Base-by-base conservation (phyloP, 1,140 invertebrate genomes). In the Magallana ariakensis region DNA sequence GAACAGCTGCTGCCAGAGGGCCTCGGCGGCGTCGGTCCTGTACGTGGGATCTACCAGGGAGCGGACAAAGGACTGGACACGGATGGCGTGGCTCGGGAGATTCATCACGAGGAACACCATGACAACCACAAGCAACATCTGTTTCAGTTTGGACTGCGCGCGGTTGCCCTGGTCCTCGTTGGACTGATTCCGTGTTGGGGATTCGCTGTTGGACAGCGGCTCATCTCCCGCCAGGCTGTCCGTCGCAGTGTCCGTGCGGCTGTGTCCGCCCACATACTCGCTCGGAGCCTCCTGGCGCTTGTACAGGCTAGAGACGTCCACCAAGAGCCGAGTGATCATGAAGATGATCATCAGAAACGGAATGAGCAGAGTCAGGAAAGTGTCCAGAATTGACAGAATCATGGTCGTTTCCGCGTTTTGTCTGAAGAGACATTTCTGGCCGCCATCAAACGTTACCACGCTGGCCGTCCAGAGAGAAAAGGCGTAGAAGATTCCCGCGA, bases 121-220 rank as follows among this genome's bases (percentile, higher is more conserved):
- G 1, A 97, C 97, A 9, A 97, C 97, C 26, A 97, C 94, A 0
- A 98, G 95, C 13, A 98, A 95, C 96, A 97, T 97, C 93, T 97
- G 96, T 4, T 97, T 98, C 13, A 97, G 96, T 92, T 96, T 97
- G 6, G 95, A 94, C 90, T 97, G 96, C 22, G 96, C 96, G 54
- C 95, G 92, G 53, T 84, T 87, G 0, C 83, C 88, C 66, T 91
- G 89, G 16, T 83, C 66, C 8, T 83, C 80, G 22, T 83, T 86
- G 16, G 83, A 57, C 54, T 19, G 19, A 66, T 62, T 84, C 15
- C 16, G 15, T 19, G 80, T 82, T 26, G 54, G 82, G 19, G 82
- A 84, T 4, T 87, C 85, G 54, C 60, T 70, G 13, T 56, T 84
- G 13, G 83, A 84, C 13, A 84, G 62, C 16, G 16, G 85, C 19